These are phyloP conservation scores for Cnemophilus loriae DNA, from an alignment of 2,113 vertebrate species.

Conservation along the genomic window DNA sequence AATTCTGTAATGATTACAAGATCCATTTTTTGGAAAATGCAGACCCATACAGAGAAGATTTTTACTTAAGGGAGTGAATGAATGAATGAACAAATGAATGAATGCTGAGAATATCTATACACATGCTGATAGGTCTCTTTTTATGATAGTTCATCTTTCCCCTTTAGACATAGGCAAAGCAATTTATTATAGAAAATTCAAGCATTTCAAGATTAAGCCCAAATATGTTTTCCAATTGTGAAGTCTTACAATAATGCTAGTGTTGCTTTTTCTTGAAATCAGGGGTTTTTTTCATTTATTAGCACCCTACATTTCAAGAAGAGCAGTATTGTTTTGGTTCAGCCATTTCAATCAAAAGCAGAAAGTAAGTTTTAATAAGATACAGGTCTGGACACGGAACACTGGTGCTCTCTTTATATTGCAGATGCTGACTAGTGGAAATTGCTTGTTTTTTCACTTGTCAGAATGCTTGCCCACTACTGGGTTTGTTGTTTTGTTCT, in stretches of 20 bases:
- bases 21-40: not conserved
- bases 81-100: not conserved
- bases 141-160: not conserved
- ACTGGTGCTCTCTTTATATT: not conserved
- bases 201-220: not conserved
- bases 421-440: not conserved
- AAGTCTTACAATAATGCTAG: not conserved
- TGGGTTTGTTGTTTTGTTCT: not conserved
- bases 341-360: not conserved
- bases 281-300: not conserved
- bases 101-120: not conserved
- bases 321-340: not conserved
- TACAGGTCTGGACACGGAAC: not conserved
- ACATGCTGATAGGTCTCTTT: not conserved
- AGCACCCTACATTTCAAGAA: not conserved
- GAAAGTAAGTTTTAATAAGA: not conserved
- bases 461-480: not conserved
- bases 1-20: not conserved
- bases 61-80: not conserved
- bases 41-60: not conserved
- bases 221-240: not conserved
- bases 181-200: not conserved
- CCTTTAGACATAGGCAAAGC: not conserved
- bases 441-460: not conserved
- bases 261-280: not conserved